Evolutionary conservation across 2,888 invertebrate genomes (phyloP), one percentile per base, ranked within the genome.

Genomic region (Apodemia zela): DNA sequence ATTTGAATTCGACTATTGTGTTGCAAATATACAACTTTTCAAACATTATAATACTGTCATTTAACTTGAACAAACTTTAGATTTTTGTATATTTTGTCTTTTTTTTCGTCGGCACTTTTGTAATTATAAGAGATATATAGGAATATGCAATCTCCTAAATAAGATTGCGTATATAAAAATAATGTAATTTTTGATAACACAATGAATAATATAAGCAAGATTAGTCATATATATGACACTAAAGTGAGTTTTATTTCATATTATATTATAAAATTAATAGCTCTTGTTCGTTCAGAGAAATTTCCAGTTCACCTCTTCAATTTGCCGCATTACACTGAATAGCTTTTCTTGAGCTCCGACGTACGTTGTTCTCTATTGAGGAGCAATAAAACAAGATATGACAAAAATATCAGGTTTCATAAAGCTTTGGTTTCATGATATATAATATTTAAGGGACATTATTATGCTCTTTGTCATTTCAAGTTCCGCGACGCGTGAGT

Each of bases 321-420:
- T 81, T 79, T 78, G 75, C 73, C 73, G 79, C 72, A 70, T 69
- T 71, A 76, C 69, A 79, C 81, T 86, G 80, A 86, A 86, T 84
- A 73, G 81, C 77, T 76, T 78, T 75, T 51, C 74, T 78, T 75
- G 76, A 77, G 74, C 73, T 71, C 75, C 73, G 76, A 75, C 75
- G 75, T 75, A 76, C 76, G 81, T 82, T 79, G 82, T 80, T 84
- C 83, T 80, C 85, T 81, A 85, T 87, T 85, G 86, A 88, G 76
- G 75, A 80, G 84, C 82, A 84, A 89, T 87, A 90, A 89, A 89
- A 85, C 82, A 81, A 87, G 89, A 90, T 92, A 92, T 92, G 92
- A 92, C 92, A 92, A 91, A 90, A 90, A 88, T 92, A 92, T 92
- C 92, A 73, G 84, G 84, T 92, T 92, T 91, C 92, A 91, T 90